Base-by-base conservation (phyloP, 2,888 invertebrate species). In the Amphipyra berbera region DNA sequence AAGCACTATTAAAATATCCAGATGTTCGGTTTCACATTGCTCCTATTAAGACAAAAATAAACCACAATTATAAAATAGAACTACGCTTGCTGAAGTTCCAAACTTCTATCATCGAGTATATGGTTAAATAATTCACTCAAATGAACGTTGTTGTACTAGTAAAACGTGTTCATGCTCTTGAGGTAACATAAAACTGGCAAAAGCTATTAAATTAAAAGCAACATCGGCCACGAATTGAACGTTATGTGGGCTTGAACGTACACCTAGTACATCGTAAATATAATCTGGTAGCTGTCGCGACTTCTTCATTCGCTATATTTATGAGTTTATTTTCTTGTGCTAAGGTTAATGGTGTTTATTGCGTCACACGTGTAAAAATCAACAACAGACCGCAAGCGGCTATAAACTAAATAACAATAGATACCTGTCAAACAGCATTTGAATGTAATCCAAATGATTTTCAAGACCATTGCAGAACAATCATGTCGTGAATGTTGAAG, bases 121-220 rank as follows among this genome's bases (percentile, higher is more conserved):
- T 47, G 42, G 47, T 56, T 62, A 15, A 58, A 56, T 53, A 59
- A 61, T 68, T 68, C 55, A 21, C 30, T 42, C 35, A 48, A 12
- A 47, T 54, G 35, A 42, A 45, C 9, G 48, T 47, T 52, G 42
- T 64, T 53, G 30, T 55, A 68, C 68, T 68, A 74, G 65, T 71
- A 73, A 75, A 79, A 73, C 50, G 54, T 59, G 65, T 78, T 69
- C 68, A 76, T 78, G 66, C 52, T 69, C 66, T 78, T 76, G 70
- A 72, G 70, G 76, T 74, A 57, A 76, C 79, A 79, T 82, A 81
- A 83, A 84, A 73, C 73, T 47, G 58, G 73, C 63, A 52, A 54
- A 73, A 72, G 73, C 72, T 66, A 78, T 82, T 74, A 84, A 84
- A 74, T 67, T 78, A 65, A 80, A 80, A 82, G 78, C 79, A 71